Evolutionary conservation across 1,140 invertebrate species (phyloP).

Genomic region (Calliphora vicina): DNA sequence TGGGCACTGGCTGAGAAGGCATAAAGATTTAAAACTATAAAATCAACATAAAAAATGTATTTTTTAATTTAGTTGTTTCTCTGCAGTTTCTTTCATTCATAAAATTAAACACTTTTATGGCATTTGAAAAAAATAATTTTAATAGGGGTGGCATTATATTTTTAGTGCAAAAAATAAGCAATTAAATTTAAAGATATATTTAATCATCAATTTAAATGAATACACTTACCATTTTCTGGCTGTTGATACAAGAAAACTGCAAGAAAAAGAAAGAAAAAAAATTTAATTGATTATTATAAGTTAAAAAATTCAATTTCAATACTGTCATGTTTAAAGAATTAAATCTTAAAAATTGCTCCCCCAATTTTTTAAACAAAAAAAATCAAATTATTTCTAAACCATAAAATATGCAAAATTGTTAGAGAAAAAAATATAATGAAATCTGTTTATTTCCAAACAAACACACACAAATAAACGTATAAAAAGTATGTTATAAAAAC

Average conservation of each 20-base stretch:
- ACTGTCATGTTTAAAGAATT: no score
- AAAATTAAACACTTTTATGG: background rate
- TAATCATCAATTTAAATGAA: no score
- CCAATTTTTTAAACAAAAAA: background rate
- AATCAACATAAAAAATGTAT: background rate
- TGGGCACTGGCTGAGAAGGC: background rate
- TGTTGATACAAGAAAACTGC: no score
- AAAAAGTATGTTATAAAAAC: slow-evolving; percentile 2
- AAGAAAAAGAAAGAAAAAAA: no score
- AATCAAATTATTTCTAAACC: slow-evolving; percentile 34
- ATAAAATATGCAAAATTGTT: slow-evolving; percentile 15
- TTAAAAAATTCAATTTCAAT: no score
- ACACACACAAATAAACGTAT: background rate
- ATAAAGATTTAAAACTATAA: background rate
- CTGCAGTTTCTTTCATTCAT: background rate
- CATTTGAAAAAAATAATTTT: no score
- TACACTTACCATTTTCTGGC: no score
- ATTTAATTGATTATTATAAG: no score
- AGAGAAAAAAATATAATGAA: background rate
- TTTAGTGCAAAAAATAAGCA: no score
- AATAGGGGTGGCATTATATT: no score
- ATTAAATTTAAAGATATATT: no score
- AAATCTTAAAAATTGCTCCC: no score
- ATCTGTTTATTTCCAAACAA: background rate
- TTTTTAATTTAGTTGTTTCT: background rate